Conservation (phyloP, 2,113 vertebrate species). For the Chloropsis cyanopogon region DNA sequence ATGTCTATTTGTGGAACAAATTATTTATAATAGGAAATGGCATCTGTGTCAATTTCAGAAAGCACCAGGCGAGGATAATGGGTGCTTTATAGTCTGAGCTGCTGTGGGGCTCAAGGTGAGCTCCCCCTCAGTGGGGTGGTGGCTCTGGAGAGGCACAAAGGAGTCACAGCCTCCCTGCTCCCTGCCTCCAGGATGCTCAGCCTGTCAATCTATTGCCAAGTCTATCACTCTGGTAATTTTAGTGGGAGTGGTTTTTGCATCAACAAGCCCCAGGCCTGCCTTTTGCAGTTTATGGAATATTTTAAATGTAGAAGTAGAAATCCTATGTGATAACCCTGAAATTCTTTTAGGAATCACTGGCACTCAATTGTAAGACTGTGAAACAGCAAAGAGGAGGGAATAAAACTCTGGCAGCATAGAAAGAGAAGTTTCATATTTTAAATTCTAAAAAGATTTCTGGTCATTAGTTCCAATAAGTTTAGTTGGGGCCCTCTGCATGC, state of each 20-base stretch:
- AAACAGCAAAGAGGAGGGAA: neutral
- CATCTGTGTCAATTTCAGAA: conserved; percentile 13
- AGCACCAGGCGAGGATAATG: neutral
- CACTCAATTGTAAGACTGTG: neutral
- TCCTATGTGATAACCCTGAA: neutral
- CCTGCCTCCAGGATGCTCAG: neutral
- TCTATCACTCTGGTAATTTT: neutral
- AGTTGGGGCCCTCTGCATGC: neutral
- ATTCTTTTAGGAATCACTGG: neutral
- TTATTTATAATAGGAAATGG: conserved; percentile 24
- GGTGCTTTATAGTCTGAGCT: neutral
- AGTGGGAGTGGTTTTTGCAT: neutral
- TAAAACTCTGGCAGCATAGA: neutral
- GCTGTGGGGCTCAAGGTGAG: neutral
- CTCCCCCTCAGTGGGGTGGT: neutral
- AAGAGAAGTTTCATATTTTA: neutral
- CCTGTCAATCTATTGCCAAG: neutral
- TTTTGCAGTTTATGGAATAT: neutral
- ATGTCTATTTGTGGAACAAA: conserved; percentile 25
- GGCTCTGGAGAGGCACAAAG: accelerated
- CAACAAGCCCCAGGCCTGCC: neutral
- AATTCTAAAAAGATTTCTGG: neutral
- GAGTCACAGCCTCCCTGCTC: neutral
- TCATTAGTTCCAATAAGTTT: neutral
- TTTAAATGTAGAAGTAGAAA: neutral